Evolutionary conservation across 1,140 invertebrate species (phyloP).

Genomic region (Apis mellifera): Amel_HAv3.1 CM009935.2:13479501-13480000

Average conservation of each 20-base stretch:
- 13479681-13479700: neutral
- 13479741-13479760: constrained; percentile 10
- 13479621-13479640: neutral
- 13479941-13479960: rapidly evolving
- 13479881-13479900: neutral
- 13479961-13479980: neutral
- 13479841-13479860: neutral
- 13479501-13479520: neutral
- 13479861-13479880: constrained; percentile 14
- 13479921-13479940: neutral
- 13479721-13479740: neutral
- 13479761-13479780: constrained; percentile 1
- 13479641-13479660: neutral
- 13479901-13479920: neutral
- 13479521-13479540: neutral
- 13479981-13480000: neutral
- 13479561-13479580: neutral
- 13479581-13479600: neutral
- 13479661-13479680: neutral
- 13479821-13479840: no score
- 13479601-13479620: neutral
- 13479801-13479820: constrained; percentile 4
- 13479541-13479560: neutral
- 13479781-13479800: constrained; percentile 26
- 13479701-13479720: neutral